Evolutionary conservation across 53 echinoderm and acorn worm species (phyloP).

Genomic region (Arbacia lixula): DNA sequence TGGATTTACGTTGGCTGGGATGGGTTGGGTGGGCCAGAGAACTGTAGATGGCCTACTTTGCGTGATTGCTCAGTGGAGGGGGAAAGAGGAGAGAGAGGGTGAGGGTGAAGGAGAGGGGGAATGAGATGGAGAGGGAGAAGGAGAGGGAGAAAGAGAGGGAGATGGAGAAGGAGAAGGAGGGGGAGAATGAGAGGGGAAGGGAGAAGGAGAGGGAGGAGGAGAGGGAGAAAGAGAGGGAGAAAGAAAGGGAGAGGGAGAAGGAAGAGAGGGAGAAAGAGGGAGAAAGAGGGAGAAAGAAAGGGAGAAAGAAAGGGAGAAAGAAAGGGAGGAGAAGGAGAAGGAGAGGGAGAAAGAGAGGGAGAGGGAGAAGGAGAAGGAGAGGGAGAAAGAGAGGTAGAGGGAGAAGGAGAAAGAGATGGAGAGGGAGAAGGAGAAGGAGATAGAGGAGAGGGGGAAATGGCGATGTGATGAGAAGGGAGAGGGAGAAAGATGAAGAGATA

Average conservation of each 20-base stretch:
- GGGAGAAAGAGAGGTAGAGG: no score
- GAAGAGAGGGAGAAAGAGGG: background rate
- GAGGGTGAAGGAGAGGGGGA: no score
- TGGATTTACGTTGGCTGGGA: no score
- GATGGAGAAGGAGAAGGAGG: background rate
- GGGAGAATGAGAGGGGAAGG: background rate
- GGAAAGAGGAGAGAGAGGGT: no score
- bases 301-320: background rate
- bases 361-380: background rate
- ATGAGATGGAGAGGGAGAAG: no score
- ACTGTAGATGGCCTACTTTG: no score
- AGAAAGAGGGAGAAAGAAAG: background rate
- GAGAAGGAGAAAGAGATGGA: background rate
- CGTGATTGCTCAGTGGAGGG: no score
- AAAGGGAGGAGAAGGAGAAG: background rate
- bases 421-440: background rate
- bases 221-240: background rate
- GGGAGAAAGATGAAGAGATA: background rate
- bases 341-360: background rate
- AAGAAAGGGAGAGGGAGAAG: background rate
- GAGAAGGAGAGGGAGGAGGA: background rate
- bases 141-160: background rate
- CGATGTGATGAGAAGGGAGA: background rate
- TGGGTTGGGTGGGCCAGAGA: no score
- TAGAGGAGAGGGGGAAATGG: background rate